A percentile compares a stretch with the other conserved stretches of the same genome.
Conservation (phyloP, 1,140 invertebrate genomes). For the Rhysida immarginata region DNA sequence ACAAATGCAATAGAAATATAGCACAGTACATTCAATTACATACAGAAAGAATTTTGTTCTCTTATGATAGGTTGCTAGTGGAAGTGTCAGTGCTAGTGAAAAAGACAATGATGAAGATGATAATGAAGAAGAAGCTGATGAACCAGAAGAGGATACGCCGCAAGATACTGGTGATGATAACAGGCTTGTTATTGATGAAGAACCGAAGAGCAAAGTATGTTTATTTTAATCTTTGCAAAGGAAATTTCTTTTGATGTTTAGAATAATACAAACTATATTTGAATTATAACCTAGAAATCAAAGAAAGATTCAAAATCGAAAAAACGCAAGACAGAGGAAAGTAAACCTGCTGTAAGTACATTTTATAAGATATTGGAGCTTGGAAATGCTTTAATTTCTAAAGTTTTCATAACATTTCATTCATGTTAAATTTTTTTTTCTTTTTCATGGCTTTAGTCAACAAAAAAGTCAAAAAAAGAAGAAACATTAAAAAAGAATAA, state of each 20-base stretch:
- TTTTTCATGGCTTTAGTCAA: too few species aligned
- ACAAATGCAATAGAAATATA: too few species aligned
- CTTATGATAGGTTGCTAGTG: too few species aligned
- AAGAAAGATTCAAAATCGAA: conserved; percentile 40
- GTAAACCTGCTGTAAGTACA: conserved; percentile 26
- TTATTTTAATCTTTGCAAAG: conserved; percentile 2
- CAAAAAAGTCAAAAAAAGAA: too few species aligned
- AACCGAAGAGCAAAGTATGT: conserved; percentile 10
- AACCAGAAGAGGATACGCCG: conserved; percentile 25
- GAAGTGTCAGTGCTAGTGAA: too few species aligned
- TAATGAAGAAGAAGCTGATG: conserved; percentile 28
- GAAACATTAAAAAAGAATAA: too few species aligned
- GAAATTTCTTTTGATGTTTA: conserved; percentile 17
- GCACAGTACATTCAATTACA: too few species aligned
- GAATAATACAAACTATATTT: conserved; percentile 14
- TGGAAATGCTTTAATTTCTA: too few species aligned
- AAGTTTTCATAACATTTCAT: too few species aligned
- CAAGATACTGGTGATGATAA: conserved; percentile 16
- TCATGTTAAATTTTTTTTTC: too few species aligned
- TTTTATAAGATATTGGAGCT: too few species aligned
- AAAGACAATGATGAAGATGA: conserved; percentile 23
- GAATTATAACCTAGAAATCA: conserved; percentile 28
- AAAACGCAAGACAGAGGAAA: conserved; percentile 41
- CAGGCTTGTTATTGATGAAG: conserved; percentile 15
- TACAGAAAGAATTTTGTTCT: too few species aligned